phyloP scores from a whole-genome alignment of 2,113 vertebrate genomes.

The Zosterops pallidus region DNA sequence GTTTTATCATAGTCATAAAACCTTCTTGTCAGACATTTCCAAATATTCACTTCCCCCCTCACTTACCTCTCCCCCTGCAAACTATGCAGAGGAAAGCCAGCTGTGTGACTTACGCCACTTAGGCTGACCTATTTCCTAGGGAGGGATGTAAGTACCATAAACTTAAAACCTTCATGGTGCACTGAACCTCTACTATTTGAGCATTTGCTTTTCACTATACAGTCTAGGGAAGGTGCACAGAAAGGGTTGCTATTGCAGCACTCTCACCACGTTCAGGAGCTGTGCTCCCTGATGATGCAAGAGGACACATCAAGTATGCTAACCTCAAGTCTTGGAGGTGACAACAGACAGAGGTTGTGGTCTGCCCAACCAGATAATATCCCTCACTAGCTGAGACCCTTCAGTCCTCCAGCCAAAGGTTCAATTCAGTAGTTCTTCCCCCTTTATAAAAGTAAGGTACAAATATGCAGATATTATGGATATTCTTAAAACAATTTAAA shows the following conservation, averaged over 20 bases:
- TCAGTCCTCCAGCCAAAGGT: not conserved
- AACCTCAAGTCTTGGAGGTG: not conserved
- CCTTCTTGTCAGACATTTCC: not conserved
- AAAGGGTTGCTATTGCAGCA: not conserved
- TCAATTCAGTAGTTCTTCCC: not conserved
- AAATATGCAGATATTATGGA: not conserved
- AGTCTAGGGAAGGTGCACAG: not conserved
- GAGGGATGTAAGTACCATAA: not conserved
- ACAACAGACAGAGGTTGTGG: not conserved
- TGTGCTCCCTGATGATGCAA: not conserved
- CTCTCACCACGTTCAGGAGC: not conserved
- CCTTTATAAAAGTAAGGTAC: not conserved
- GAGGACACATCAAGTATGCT: not conserved
- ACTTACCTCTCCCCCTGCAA: not conserved
- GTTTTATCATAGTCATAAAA: not conserved
- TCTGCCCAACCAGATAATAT: not conserved
- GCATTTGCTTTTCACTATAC: not conserved
- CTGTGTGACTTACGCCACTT: not conserved
- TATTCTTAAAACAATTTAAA: not conserved
- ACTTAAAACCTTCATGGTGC: not conserved
- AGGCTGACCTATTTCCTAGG: not conserved
- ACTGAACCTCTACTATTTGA: not conserved
- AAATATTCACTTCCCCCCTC: rapidly evolving
- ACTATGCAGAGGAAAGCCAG: not conserved
- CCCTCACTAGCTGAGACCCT: not conserved